Conservation (phyloP, 2,113 vertebrate genomes). For the Rhinopithecus roxellana region DNA sequence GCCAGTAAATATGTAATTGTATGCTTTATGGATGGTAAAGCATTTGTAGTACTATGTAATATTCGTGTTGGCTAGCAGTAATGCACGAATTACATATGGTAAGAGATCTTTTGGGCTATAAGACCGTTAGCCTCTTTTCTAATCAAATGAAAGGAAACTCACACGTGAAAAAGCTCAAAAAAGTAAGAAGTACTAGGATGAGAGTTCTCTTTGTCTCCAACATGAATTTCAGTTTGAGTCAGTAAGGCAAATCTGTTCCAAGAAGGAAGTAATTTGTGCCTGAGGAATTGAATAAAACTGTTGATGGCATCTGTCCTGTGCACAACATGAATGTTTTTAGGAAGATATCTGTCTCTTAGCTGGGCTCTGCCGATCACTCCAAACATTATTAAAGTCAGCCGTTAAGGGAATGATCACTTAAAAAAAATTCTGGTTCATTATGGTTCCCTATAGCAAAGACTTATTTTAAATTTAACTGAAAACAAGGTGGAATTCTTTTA, state of each 20-base stretch:
- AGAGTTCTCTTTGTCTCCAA: neutral
- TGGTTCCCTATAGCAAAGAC: slow-evolving; percentile 9
- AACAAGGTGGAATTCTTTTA: slow-evolving; percentile 10
- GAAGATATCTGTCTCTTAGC: neutral
- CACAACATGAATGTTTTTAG: neutral
- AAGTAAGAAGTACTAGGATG: neutral
- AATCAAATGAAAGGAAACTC: neutral
- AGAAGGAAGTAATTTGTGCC: neutral
- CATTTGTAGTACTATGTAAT: no score
- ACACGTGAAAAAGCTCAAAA: neutral
- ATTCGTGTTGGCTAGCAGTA: no score
- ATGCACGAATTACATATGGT: no score
- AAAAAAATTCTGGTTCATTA: slow-evolving; percentile 31
- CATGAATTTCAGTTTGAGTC: neutral
- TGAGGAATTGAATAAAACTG: neutral
- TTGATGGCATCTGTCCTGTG: neutral
- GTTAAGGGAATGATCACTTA: neutral
- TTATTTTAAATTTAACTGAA: slow-evolving; percentile 47
- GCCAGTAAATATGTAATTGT: no score
- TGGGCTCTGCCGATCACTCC: slow-evolving; percentile 10
- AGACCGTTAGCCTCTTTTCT: neutral
- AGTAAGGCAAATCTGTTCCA: slow-evolving; percentile 16
- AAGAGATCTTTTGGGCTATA: neutral
- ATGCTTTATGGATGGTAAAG: no score
- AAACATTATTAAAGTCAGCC: slow-evolving; percentile 14